phyloP scores from a whole-genome alignment of 2,113 vertebrate genomes.

The Ciconia maguari region DNA sequence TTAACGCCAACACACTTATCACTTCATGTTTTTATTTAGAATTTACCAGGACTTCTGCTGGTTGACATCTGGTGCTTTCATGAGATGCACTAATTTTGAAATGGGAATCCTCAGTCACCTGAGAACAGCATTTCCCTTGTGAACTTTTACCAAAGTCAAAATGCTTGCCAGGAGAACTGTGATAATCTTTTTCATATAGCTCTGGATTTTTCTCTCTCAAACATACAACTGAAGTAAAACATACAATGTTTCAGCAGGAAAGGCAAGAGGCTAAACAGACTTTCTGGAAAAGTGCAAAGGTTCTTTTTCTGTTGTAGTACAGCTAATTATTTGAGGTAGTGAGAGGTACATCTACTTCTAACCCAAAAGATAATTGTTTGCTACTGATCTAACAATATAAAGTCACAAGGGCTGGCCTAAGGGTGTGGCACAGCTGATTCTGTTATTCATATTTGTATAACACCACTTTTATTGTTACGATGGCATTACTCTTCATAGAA shows the following conservation, averaged over 20 bases:
- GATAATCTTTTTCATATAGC: neutral
- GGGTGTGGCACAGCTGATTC: neutral
- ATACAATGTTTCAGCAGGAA: neutral
- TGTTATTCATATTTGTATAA: neutral
- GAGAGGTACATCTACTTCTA: neutral
- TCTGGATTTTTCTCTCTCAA: neutral
- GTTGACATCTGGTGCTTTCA: neutral
- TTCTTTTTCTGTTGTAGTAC: neutral
- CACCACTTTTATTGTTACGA: neutral
- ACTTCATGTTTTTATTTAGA: neutral
- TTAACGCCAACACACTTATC: neutral
- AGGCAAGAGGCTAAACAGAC: neutral
- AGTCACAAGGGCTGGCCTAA: neutral
- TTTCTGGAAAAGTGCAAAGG: neutral
- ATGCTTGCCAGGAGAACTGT: neutral
- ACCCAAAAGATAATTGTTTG: neutral
- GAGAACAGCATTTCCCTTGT: neutral
- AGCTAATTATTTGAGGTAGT: neutral
- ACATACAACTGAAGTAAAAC: neutral
- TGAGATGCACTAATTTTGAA: neutral
- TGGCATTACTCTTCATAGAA: neutral
- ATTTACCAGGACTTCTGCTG: neutral
- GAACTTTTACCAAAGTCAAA: neutral
- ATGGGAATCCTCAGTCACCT: neutral
- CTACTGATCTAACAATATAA: neutral